Conservation (phyloP, 2,113 vertebrate genomes). For the Tetraodon nigroviridis region DNA sequence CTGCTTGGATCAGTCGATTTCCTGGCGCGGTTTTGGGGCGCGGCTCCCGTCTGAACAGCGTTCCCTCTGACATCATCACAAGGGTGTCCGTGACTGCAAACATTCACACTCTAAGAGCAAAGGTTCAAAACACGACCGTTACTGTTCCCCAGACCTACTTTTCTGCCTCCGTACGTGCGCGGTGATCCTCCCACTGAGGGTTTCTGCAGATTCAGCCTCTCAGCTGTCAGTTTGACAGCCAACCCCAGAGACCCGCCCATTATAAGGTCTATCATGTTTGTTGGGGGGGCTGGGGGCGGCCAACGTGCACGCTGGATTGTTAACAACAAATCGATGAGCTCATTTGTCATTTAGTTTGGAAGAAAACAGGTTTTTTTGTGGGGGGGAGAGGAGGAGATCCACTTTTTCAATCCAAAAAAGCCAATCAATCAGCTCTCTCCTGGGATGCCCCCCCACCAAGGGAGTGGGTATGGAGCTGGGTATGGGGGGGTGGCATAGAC, state of each 20-base stretch:
- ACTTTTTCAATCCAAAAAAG: conserved; percentile 76
- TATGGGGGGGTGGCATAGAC: too few species aligned
- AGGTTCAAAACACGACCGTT: neutral
- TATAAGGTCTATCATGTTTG: conserved; percentile 68
- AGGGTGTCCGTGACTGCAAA: conserved; percentile 5
- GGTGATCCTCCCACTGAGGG: too few species aligned
- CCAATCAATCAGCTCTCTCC: conserved; percentile 68
- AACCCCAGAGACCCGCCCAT: conserved; percentile 55
- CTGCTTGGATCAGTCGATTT: conserved; percentile 9
- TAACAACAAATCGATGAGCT: conserved; percentile 77
- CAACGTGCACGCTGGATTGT: conserved; percentile 48
- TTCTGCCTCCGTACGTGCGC: too few species aligned
- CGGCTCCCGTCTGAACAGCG: conserved; percentile 14
- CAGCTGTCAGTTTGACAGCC: conserved; percentile 38
- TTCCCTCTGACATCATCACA: neutral
- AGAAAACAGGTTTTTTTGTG: conserved; percentile 69
- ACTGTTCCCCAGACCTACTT: neutral
- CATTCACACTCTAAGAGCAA: too few species aligned
- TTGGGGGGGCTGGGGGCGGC: conserved; percentile 27
- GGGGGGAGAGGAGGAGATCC: conserved; percentile 59
- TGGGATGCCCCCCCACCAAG: conserved; percentile 35
- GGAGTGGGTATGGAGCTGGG: neutral
- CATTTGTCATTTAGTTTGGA: conserved; percentile 74
- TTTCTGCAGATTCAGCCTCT: neutral
- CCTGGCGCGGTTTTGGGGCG: conserved; percentile 1